Percentiles rank a stretch among this genome's conserved stretches.
Evolutionary conservation across 2,888 invertebrate genomes (phyloP).

Genomic region (Sphaerophoria rueppellii): DNA sequence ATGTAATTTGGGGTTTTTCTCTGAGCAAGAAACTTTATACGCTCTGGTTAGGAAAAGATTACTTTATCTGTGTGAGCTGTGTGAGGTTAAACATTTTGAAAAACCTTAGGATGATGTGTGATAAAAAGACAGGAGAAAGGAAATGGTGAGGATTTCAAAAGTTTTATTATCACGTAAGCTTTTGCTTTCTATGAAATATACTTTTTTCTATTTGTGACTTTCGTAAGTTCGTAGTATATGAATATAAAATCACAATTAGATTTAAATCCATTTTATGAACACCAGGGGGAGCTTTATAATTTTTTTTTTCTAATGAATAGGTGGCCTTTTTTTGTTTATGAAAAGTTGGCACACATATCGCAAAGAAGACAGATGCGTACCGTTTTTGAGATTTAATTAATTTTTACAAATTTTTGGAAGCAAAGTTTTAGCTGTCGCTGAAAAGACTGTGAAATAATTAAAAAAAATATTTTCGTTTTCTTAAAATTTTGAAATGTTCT

Average conservation of each 20-base stretch:
- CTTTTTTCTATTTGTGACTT: slow-evolving; percentile 10
- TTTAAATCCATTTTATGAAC: slow-evolving; percentile 40
- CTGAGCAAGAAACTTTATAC: slow-evolving; percentile 4
- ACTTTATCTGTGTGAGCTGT: slow-evolving; percentile 36
- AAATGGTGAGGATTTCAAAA: slow-evolving; percentile 23
- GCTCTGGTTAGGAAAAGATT: slow-evolving; percentile 14
- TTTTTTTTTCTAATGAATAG: background rate
- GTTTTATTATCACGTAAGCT: slow-evolving; percentile 60
- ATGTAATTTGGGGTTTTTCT: slow-evolving; percentile 60
- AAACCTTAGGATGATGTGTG: background rate
- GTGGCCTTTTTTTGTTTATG: background rate
- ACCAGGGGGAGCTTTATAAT: slow-evolving; percentile 5
- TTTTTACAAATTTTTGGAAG: background rate
- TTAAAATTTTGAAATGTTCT: background rate
- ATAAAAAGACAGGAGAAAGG: background rate
- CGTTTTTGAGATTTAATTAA: slow-evolving; percentile 16
- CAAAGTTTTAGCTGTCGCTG: background rate
- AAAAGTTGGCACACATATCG: background rate
- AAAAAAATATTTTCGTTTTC: background rate
- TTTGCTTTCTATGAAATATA: background rate
- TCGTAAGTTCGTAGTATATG: slow-evolving; percentile 7
- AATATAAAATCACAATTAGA: slow-evolving; percentile 49
- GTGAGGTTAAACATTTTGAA: slow-evolving; percentile 29
- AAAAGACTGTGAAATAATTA: background rate
- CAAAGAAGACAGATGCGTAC: background rate